Evolutionary conservation across 2,113 vertebrate genomes (phyloP).

Genomic region (Psophia crepitans): DNA sequence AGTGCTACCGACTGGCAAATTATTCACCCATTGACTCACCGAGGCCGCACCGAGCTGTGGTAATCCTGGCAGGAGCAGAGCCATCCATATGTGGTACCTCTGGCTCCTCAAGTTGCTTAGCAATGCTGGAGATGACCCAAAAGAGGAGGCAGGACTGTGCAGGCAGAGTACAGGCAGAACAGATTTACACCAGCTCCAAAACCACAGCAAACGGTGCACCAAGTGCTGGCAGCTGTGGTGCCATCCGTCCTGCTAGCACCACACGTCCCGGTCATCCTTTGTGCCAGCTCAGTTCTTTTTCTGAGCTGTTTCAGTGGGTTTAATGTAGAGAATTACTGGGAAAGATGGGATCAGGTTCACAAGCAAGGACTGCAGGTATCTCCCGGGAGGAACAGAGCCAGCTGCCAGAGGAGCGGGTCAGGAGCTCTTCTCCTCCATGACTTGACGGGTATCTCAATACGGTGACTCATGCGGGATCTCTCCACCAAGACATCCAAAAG

Average conservation of each 20-base stretch:
- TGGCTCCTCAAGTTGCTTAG: neutral
- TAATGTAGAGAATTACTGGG: neutral
- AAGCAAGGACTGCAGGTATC: neutral
- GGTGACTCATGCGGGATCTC: neutral
- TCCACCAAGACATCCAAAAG: neutral
- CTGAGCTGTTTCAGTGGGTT: neutral
- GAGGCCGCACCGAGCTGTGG: neutral
- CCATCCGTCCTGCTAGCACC: neutral
- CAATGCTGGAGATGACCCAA: neutral
- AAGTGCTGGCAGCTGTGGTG: neutral
- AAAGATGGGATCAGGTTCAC: neutral
- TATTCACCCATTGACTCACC: neutral
- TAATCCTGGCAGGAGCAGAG: neutral
- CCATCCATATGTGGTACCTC: neutral
- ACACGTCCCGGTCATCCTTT: accelerated
- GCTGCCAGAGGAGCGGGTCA: neutral
- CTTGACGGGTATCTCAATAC: neutral
- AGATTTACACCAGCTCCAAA: neutral
- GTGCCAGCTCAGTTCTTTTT: neutral
- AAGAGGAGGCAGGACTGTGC: neutral
- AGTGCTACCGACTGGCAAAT: neutral
- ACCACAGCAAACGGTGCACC: neutral
- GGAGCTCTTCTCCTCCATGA: neutral
- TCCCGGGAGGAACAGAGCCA: neutral
- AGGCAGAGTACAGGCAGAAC: neutral